Evolutionary conservation across 2,888 invertebrate species (phyloP).

Genomic region (Heliconius erato): DNA sequence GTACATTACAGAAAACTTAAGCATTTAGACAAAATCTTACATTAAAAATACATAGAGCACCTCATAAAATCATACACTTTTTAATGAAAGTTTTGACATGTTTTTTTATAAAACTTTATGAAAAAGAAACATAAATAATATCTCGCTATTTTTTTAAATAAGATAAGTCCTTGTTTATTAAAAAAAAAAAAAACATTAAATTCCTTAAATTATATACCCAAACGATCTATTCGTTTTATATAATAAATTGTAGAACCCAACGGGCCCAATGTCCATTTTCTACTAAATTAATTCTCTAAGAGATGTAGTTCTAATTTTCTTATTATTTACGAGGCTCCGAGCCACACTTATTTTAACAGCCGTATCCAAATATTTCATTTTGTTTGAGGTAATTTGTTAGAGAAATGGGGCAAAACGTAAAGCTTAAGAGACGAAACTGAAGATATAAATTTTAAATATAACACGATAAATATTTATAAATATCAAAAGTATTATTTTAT

Average conservation of each 20-base stretch:
- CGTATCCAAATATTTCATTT: conserved; percentile 42
- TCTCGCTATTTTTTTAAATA: no score
- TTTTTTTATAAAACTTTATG: no score
- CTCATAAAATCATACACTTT: no score
- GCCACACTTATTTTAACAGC: conserved; percentile 61
- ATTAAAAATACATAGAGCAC: no score
- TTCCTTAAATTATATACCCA: no score
- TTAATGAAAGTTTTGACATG: no score
- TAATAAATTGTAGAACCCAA: conserved; percentile 9
- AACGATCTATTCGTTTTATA: neutral
- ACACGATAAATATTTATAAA: conserved; percentile 16
- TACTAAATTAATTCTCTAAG: conserved; percentile 20
- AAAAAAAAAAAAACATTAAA: no score
- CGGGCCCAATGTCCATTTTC: conserved; percentile 36
- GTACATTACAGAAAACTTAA: no score
- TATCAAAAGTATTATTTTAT: neutral
- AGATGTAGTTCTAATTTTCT: conserved; percentile 64
- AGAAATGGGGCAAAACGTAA: conserved; percentile 58
- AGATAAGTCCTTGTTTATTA: no score
- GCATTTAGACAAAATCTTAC: no score
- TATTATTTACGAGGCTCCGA: conserved; percentile 71
- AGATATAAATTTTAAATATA: conserved; percentile 47
- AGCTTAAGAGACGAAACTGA: conserved; percentile 55
- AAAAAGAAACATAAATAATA: no score
- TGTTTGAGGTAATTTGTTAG: conserved; percentile 42